Evolutionary conservation across 2,113 vertebrate species (phyloP).

Genomic region (Sterrhoptilus dennistouni): DNA sequence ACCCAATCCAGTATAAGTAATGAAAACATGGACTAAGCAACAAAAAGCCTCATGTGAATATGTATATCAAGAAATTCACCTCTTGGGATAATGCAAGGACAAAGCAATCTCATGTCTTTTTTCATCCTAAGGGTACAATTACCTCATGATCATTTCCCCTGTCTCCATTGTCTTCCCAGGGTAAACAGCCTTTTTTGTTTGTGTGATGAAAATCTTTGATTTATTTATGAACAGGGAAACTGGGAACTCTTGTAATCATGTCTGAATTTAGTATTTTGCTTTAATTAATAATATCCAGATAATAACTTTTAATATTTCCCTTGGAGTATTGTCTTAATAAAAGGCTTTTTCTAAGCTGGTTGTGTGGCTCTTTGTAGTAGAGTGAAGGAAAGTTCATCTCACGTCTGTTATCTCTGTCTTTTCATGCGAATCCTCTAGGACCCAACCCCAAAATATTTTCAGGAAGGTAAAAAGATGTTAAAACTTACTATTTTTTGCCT

Average conservation of each 20-base stretch:
- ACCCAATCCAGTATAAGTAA: not conserved
- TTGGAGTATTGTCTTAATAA: not conserved
- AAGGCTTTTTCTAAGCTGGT: not conserved
- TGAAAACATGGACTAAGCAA: slow-evolving; percentile 24
- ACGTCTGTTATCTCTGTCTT: not conserved
- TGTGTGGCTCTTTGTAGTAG: not conserved
- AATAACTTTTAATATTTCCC: slow-evolving; percentile 33
- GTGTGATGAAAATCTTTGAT: not conserved
- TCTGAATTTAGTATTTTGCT: not conserved
- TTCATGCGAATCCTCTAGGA: not conserved
- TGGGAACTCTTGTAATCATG: slow-evolving; percentile 9
- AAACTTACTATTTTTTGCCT: slow-evolving; percentile 89
- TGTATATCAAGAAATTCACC: not conserved
- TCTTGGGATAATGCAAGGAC: slow-evolving; percentile 14
- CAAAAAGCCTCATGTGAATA: slow-evolving; percentile 13
- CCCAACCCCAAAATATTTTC: not conserved
- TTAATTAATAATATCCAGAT: slow-evolving; percentile 39
- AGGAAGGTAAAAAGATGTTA: not conserved
- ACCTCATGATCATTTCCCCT: slow-evolving; percentile 12
- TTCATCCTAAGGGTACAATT: slow-evolving; percentile 22
- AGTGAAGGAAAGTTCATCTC: not conserved
- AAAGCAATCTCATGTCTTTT: slow-evolving; percentile 15
- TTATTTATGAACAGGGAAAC: slow-evolving; percentile 43
- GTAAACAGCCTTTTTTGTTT: slow-evolving; percentile 11
- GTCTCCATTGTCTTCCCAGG: not conserved